A percentile compares a stretch with the other conserved stretches of the same genome.
Conservation (phyloP, 2,888 invertebrate species). For the Napeogenes inachia region DNA sequence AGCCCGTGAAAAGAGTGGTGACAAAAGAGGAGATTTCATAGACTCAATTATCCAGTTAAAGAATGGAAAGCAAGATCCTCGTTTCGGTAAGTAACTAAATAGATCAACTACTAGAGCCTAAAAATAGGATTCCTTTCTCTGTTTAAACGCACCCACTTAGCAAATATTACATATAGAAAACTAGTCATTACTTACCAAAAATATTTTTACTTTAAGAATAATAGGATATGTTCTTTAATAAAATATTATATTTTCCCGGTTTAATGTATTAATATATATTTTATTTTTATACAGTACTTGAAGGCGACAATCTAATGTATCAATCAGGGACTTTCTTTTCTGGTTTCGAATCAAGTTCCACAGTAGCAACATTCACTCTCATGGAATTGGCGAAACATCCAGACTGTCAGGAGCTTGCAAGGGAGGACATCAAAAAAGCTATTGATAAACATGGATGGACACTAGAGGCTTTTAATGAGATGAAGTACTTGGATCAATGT, state of each 20-base stretch:
- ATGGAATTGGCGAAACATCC: conserved; percentile 36
- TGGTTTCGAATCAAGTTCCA: conserved; percentile 39
- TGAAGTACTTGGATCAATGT: conserved; percentile 38
- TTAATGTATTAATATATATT: too few species aligned
- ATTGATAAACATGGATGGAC: conserved; percentile 34
- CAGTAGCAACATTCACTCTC: conserved; percentile 33
- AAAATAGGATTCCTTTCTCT: too few species aligned
- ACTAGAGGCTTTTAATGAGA: conserved; percentile 33
- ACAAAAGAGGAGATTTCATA: conserved; percentile 36
- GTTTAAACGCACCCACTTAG: too few species aligned
- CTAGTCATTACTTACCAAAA: too few species aligned
- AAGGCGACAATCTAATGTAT: conserved; percentile 35
- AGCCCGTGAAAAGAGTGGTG: conserved; percentile 31
- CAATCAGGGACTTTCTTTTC: conserved; percentile 38
- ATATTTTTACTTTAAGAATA: too few species aligned
- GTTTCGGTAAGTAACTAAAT: conserved; percentile 33
- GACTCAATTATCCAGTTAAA: conserved; percentile 35
- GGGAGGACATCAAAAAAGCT: conserved; percentile 30
- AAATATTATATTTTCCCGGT: too few species aligned
- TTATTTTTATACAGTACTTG: conserved; percentile 30
- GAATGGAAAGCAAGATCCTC: conserved; percentile 32
- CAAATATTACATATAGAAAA: too few species aligned
- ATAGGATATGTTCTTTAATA: too few species aligned
- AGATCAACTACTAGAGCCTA: too few species aligned
- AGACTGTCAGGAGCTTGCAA: conserved; percentile 27